Evolutionary conservation across 1,140 invertebrate genomes (phyloP).

Genomic region (Procambarus virginalis): DNA sequence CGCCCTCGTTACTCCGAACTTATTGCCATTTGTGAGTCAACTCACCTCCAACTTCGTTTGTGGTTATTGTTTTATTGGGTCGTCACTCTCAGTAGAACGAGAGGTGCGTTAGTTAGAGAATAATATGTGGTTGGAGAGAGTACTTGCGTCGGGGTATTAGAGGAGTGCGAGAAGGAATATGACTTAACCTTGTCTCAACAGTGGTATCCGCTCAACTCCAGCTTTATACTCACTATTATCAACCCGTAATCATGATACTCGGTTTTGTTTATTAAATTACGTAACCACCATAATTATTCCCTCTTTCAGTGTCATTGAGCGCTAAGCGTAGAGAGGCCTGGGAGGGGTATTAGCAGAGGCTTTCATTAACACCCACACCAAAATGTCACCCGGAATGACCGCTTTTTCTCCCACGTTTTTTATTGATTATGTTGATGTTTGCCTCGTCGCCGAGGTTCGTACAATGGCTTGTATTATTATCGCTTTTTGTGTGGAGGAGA

Average conservation of each 20-base stretch:
- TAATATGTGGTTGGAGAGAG: not conserved
- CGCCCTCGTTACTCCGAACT: not conserved
- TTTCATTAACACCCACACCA: not conserved
- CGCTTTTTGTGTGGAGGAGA: not conserved
- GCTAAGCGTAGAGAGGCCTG: not conserved
- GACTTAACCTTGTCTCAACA: not conserved
- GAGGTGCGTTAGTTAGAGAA: not conserved
- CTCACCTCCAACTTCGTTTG: not conserved
- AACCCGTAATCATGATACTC: not conserved
- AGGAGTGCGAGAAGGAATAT: not conserved
- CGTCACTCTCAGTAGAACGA: not conserved
- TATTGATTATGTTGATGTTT: conserved; percentile 3
- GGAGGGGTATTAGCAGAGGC: not conserved
- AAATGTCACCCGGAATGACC: conserved; percentile 4
- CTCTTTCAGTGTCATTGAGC: not conserved
- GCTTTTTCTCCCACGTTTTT: not conserved
- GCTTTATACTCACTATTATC: not conserved
- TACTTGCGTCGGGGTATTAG: not conserved
- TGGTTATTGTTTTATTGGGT: not conserved
- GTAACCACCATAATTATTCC: not conserved
- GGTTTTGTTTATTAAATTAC: not conserved
- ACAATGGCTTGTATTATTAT: not conserved
- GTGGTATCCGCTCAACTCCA: not conserved
- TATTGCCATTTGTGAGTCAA: not conserved
- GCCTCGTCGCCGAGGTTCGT: not conserved